phyloP scores from a whole-genome alignment of 2,797 vertebrate species.

The Sebastes nivosus region DNA sequence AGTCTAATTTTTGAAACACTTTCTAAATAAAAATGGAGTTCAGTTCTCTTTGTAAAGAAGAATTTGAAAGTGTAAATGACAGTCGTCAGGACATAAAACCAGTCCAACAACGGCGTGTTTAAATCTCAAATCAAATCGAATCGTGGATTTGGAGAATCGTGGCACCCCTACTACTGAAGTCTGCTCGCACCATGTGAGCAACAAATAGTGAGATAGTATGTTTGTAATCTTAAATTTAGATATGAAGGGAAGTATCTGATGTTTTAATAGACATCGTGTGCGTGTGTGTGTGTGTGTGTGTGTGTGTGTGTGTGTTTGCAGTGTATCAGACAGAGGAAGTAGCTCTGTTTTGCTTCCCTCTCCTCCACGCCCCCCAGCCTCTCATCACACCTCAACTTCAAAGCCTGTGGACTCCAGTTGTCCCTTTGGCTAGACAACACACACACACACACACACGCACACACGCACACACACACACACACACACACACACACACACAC shows the following conservation, averaged over 20 bases:
- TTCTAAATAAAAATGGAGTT: too few relatives aligned
- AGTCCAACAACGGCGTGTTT: too few relatives aligned
- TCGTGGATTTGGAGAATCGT: too few relatives aligned
- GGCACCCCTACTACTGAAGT: constrained; percentile 3
- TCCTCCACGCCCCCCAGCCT: constrained; percentile 63
- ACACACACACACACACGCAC: constrained; percentile 26
- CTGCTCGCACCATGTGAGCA: constrained; percentile 12
- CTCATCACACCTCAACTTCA: constrained; percentile 82
- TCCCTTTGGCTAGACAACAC: constrained; percentile 66
- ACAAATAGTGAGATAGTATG: constrained; percentile 1
- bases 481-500: constrained; percentile 15
- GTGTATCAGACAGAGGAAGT: constrained; percentile 43
- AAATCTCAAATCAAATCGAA: too few relatives aligned
- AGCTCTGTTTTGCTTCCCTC: constrained; percentile 57
- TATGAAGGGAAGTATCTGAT: constrained; percentile 28
- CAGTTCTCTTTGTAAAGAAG: too few relatives aligned
- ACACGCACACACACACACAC: constrained; percentile 9
- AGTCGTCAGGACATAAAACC: too few relatives aligned
- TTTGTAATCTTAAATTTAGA: constrained; percentile 34
- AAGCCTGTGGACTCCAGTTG: constrained; percentile 74
- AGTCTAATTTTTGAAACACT: too few relatives aligned
- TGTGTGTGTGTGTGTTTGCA: neutral
- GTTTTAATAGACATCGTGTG: constrained; percentile 27
- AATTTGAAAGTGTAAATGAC: too few relatives aligned
- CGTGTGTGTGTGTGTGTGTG: fast-evolving